Evolutionary conservation across 2,797 vertebrate genomes (phyloP).

Genomic region (Cyprinodon diabolis): DNA sequence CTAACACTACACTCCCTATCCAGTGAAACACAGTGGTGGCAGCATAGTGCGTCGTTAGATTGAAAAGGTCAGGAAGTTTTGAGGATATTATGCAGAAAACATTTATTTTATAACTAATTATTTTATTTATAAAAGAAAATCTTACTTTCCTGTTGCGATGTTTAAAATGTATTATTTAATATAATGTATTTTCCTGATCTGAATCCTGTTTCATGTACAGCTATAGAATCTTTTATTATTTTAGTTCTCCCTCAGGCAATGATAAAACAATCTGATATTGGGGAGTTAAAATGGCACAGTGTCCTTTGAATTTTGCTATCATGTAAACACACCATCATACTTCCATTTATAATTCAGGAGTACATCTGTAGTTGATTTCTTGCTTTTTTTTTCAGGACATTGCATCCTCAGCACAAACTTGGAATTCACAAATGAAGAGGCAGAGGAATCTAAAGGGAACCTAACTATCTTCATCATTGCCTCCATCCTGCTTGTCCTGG

Average conservation of each 20-base stretch:
- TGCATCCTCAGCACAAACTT: constrained; percentile 84
- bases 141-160: background rate
- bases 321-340: background rate
- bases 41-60: background rate
- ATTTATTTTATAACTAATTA: too few relatives aligned
- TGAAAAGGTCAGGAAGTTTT: too few relatives aligned
- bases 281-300: constrained; percentile 1
- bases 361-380: constrained; percentile 11
- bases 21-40: background rate
- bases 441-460: constrained; percentile 69
- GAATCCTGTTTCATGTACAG: background rate
- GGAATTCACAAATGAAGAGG: constrained; percentile 61
- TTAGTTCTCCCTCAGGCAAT: background rate
- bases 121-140: background rate
- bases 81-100: too few relatives aligned
- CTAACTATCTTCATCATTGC: constrained; percentile 82
- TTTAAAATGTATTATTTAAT: background rate
- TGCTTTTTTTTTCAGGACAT: constrained; percentile 77
- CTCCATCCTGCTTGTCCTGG: constrained; percentile 82
- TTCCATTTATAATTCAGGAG: background rate
- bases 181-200: background rate
- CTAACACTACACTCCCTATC: background rate
- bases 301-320: constrained; percentile 15
- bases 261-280: background rate
- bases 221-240: background rate